Conservation (phyloP, 1,140 invertebrate species). For the Heliconius hermathena region DNA sequence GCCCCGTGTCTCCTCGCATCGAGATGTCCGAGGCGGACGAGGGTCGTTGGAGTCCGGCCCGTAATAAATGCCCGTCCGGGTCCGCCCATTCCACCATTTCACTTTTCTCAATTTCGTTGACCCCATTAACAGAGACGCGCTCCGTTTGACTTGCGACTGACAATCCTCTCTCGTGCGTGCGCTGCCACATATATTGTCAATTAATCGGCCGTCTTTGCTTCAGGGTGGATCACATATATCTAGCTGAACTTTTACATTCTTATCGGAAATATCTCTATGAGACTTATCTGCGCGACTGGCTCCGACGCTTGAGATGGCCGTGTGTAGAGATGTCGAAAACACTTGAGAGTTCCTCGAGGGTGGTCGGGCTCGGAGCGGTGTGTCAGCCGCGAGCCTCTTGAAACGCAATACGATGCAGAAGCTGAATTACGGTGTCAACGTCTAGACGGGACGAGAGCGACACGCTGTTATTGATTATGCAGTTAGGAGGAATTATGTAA, state of each 20-base stretch:
- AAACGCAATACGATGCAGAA: constrained; percentile 54
- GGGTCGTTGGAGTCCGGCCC: constrained; percentile 52
- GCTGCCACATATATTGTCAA: constrained; percentile 68
- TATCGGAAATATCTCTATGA: constrained; percentile 52
- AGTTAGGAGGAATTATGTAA: constrained; percentile 73
- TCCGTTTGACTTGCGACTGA: constrained; percentile 59
- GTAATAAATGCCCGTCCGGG: constrained; percentile 62
- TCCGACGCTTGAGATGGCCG: constrained; percentile 26
- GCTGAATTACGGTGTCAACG: constrained; percentile 55
- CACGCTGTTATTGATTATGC: constrained; percentile 72
- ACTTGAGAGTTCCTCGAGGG: constrained; percentile 47
- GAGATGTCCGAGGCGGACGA: constrained; percentile 51
- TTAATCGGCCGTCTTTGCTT: constrained; percentile 58
- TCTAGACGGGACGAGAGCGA: constrained; percentile 64
- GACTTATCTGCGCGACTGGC: constrained; percentile 44
- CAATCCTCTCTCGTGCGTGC: constrained; percentile 57
- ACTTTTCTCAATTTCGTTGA: constrained; percentile 77
- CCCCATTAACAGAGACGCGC: constrained; percentile 66
- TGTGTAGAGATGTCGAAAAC: constrained; percentile 47
- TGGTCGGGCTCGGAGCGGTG: constrained; percentile 43
- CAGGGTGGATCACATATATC: constrained; percentile 46
- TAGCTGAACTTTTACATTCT: constrained; percentile 51
- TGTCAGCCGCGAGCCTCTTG: constrained; percentile 44
- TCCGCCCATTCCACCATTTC: constrained; percentile 58
- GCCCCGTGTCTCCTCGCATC: constrained; percentile 51